These are phyloP conservation scores for Oreochromis spilurus DNA, from an alignment of 2,113 vertebrate genomes.

Conservation along the genomic window DNA sequence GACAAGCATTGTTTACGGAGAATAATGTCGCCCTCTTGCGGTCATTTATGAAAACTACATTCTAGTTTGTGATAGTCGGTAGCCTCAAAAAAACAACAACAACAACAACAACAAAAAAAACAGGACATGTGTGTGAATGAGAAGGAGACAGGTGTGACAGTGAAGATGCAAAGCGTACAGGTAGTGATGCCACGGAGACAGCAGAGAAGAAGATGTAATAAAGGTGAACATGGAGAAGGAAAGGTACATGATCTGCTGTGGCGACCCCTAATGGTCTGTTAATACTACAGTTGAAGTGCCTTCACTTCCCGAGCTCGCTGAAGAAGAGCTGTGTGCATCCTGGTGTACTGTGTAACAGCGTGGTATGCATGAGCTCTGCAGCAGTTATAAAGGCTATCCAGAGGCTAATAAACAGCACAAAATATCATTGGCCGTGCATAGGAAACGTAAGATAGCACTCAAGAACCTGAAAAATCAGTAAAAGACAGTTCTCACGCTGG, in stretches of 20 bases:
- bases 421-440: background rate
- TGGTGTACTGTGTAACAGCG: background rate
- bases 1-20: no score
- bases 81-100: background rate
- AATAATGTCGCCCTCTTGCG: conserved; percentile 13
- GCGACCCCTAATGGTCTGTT: background rate
- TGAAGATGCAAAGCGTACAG: background rate
- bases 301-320: background rate
- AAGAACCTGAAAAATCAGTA: background rate
- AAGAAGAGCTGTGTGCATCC: background rate
- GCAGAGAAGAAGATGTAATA: background rate
- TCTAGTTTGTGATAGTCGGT: background rate
- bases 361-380: background rate
- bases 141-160: background rate
- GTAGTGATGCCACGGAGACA: background rate
- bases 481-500: background rate
- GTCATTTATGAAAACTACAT: background rate
- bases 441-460: background rate
- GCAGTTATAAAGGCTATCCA: background rate
- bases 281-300: background rate
- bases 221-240: background rate
- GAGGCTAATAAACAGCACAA: background rate
- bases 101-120: no score
- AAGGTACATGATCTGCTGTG: background rate
- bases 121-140: background rate